Conservation (phyloP, 2,797 vertebrate genomes). For the Anableps anableps region DNA sequence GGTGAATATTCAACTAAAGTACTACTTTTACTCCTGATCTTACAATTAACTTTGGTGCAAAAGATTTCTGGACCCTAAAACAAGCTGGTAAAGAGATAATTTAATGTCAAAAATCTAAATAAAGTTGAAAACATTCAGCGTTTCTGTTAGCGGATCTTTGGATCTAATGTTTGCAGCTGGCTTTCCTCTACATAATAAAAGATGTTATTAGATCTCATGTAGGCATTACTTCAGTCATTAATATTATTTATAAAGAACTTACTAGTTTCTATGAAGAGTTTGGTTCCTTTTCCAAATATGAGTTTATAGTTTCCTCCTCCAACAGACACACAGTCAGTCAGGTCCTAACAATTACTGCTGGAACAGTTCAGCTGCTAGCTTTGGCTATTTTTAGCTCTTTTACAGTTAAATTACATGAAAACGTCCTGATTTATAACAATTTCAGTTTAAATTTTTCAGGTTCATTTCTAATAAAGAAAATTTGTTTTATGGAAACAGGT, state of each 20-base stretch:
- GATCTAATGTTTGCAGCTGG: background rate
- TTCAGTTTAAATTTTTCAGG: background rate
- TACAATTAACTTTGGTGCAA: background rate
- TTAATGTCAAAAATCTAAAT: background rate
- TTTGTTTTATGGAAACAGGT: background rate
- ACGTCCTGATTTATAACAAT: background rate
- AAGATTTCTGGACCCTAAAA: background rate
- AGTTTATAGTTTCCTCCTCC: constrained; percentile 31
- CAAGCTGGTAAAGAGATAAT: background rate
- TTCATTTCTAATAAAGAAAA: background rate
- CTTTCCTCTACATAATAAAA: background rate
- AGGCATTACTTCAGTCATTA: background rate
- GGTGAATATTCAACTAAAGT: background rate
- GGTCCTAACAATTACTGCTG: background rate
- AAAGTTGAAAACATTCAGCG: background rate
- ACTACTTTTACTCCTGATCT: background rate
- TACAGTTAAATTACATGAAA: background rate
- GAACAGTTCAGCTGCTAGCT: background rate
- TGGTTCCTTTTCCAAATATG: constrained; percentile 43
- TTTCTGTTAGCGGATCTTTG: background rate
- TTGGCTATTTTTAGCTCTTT: background rate
- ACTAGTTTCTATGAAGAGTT: background rate
- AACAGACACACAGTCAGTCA: background rate
- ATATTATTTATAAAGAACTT: background rate
- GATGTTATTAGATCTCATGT: background rate